Percentiles rank a stretch among this genome's conserved stretches.
Evolutionary conservation across 2,797 vertebrate species (phyloP).

Genomic region (Xenentodon cancila): DNA sequence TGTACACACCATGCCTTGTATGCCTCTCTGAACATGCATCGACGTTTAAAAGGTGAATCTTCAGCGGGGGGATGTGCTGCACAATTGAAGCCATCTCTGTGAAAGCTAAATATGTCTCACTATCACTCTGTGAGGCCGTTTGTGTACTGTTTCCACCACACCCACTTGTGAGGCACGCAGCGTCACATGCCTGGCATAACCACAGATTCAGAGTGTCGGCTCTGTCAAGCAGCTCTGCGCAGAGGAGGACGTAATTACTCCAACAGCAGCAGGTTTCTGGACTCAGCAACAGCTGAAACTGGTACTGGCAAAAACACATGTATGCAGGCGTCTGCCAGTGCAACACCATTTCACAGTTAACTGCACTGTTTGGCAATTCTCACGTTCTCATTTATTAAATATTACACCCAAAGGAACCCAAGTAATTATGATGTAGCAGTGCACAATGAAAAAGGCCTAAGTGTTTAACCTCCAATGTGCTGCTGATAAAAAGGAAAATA

Average conservation of each 20-base stretch:
- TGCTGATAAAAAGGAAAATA: too few species aligned
- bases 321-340: too few species aligned
- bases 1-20: slow-evolving; percentile 5
- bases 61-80: background rate
- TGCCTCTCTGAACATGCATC: background rate
- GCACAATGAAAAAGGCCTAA: too few species aligned
- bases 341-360: too few species aligned
- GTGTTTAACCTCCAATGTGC: too few species aligned
- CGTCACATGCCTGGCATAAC: slow-evolving; percentile 1
- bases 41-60: background rate
- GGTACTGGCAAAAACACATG: background rate
- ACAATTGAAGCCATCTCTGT: slow-evolving; percentile 7
- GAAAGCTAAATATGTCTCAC: slow-evolving; percentile 25
- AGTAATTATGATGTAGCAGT: too few species aligned
- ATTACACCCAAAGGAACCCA: too few species aligned
- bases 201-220: slow-evolving; percentile 7
- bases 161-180: too few species aligned
- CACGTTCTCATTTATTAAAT: too few species aligned
- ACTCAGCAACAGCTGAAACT: slow-evolving; percentile 23
- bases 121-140: background rate
- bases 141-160: too few species aligned
- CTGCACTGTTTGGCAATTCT: too few species aligned
- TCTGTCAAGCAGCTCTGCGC: slow-evolving; percentile 6
- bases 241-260: slow-evolving; percentile 26
- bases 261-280: slow-evolving; percentile 15